Conservation (phyloP, 1,140 invertebrate species). For the Pseudachorutes palmiensis region DNA sequence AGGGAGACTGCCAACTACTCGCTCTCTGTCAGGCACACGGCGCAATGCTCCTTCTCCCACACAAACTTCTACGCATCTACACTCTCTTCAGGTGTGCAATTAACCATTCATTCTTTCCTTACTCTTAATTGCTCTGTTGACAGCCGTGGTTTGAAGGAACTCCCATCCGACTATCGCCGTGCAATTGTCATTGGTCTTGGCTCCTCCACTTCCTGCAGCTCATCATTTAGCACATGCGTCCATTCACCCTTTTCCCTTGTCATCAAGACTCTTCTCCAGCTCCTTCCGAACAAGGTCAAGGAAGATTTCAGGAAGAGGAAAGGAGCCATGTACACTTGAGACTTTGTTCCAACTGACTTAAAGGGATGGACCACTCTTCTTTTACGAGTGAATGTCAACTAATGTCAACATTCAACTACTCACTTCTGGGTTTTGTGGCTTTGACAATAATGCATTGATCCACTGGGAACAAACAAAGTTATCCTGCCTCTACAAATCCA, state of each 20-base stretch:
- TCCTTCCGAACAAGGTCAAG: not conserved
- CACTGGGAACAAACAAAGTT: too few species aligned
- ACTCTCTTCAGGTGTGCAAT: slow-evolving; percentile 16
- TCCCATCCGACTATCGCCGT: slow-evolving; percentile 1
- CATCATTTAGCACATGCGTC: not conserved
- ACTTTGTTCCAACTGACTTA: not conserved
- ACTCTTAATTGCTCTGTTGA: not conserved
- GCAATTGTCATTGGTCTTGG: slow-evolving; percentile 17
- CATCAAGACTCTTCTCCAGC: slow-evolving; percentile 7
- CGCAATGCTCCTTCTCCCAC: not conserved
- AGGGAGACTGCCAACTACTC: not conserved
- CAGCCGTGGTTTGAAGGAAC: not conserved
- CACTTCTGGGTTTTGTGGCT: too few species aligned
- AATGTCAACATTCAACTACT: too few species aligned
- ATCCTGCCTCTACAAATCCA: too few species aligned
- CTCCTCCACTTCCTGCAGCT: not conserved
- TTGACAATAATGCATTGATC: too few species aligned
- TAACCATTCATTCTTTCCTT: too few species aligned
- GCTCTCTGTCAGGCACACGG: slow-evolving; percentile 19
- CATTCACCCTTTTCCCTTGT: slow-evolving; percentile 23
- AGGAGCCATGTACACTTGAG: not conserved
- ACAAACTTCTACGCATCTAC: not conserved
- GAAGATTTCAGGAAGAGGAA: not conserved
- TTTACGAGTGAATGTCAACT: too few species aligned
- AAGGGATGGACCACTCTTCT: too few species aligned